These are phyloP conservation scores for Drosophila sucinea DNA, from an alignment of 1,140 invertebrate genomes.

Conservation along the genomic window DNA sequence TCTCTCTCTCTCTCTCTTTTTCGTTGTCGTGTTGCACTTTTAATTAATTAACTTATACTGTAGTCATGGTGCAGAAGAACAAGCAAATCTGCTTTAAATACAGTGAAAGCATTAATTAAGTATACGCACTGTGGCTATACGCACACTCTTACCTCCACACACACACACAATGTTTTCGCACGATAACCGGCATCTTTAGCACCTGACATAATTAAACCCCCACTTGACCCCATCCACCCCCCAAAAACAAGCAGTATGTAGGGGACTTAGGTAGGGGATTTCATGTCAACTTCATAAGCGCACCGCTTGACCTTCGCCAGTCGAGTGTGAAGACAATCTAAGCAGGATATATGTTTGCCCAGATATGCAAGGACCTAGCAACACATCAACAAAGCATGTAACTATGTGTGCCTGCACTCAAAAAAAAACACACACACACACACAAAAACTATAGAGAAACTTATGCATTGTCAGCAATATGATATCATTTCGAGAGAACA, in stretches of 20 bases:
- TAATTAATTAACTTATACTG: constrained; percentile 49
- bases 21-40: constrained; percentile 20
- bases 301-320: constrained; percentile 51
- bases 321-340: constrained; percentile 38
- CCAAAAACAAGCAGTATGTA: constrained; percentile 4
- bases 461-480: background rate
- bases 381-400: constrained; percentile 27
- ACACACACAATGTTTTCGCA: constrained; percentile 40
- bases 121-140: constrained; percentile 48
- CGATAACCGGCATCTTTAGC: constrained; percentile 71
- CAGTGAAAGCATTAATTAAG: constrained; percentile 47
- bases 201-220: constrained; percentile 80
- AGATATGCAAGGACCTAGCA: constrained; percentile 44
- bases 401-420: constrained; percentile 1
- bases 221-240: constrained; percentile 31
- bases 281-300: constrained; percentile 67
- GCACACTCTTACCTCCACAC: constrained; percentile 11
- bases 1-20: background rate
- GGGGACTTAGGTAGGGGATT: constrained; percentile 23
- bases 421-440: background rate
- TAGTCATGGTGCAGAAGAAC: constrained; percentile 6
- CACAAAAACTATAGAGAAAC: too few species aligned
- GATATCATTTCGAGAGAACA: too few species aligned
- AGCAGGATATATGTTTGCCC: constrained; percentile 33
- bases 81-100: constrained; percentile 49